Base-by-base conservation (phyloP, 2,797 vertebrate species). In the Syndactyla subalaris region DNA sequence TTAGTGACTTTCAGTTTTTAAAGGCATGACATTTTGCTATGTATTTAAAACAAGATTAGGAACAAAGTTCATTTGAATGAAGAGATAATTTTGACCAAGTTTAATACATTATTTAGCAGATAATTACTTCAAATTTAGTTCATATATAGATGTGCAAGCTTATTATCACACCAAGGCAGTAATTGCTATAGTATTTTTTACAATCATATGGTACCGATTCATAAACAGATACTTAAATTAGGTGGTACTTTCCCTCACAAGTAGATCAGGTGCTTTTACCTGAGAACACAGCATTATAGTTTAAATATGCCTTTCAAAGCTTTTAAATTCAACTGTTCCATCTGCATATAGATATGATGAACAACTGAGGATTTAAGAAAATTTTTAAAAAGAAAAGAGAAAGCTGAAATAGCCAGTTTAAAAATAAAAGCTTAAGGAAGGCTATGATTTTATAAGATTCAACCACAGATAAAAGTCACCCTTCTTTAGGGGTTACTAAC, bases 101-200 rank as follows among this genome's bases (percentile, higher is more conserved):
- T 88, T 71, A 94, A 88, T 89, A 92, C 73, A 54, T 86, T 58
- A 84, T 73, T 94, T 88, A 94, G 16, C 15, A 92, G 51, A n/a
- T 78, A 89, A 93, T 86, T 85, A 66, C 24, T 88, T 79, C 62
- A 46, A 72, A 46, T 85, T 89, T 73, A 61, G 67, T 86, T 88
- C 73, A 63, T 82, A 57, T 73, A 86, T 55, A 89, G 38, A 68
- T 54, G n/a, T 43, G 20, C 20, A 88, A 86, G 48, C 48, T 75
- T 92, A 76, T 91, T 86, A 74, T 85, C 72, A 70, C 70, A 79
- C 49, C 29, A 75, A 83, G 54, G 17, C 24, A 57, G 71, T 68
- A 94, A 93, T 83, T 92, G 43, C n/a, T 24, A 36, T 29, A 71
- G 76, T 70, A 48, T 67, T 91, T 48, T 92, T 76, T 61, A 46